Evolutionary conservation across 2,797 vertebrate species (phyloP).

Genomic region (Linurgus olivaceus): DNA sequence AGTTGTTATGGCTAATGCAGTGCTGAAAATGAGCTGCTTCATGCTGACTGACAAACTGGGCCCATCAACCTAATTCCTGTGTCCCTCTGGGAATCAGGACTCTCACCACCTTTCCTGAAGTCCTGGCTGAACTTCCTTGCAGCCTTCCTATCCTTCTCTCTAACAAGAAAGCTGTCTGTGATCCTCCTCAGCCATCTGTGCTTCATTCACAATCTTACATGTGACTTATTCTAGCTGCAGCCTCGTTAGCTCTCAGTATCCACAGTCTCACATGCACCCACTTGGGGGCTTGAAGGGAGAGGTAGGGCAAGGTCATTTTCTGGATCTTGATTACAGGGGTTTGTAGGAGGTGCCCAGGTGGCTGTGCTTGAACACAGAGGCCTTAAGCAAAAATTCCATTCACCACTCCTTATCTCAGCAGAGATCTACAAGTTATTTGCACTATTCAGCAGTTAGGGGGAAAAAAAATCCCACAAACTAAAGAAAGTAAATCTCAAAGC

Average conservation of each 20-base stretch:
- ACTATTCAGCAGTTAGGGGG: neutral
- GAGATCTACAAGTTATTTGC: constrained; percentile 35
- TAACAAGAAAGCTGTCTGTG: neutral
- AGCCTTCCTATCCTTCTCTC: neutral
- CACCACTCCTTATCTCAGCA: neutral
- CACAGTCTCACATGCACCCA: neutral
- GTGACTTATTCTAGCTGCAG: neutral
- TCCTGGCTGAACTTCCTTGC: neutral
- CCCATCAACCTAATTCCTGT: neutral
- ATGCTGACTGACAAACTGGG: neutral
- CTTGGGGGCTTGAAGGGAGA: neutral
- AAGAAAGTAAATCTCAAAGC: constrained; percentile 9
- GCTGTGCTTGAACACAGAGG: constrained; percentile 2
- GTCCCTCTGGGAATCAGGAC: neutral
- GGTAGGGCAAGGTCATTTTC: constrained; percentile 20
- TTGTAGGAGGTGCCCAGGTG: neutral
- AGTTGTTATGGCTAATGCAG: rapidly evolving
- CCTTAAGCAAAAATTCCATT: constrained; percentile 47
- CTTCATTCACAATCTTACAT: neutral
- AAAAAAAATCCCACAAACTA: neutral
- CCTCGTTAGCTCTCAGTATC: neutral
- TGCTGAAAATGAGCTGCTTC: neutral
- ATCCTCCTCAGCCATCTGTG: constrained; percentile 12
- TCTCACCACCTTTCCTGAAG: neutral
- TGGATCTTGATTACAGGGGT: neutral